These are phyloP conservation scores for Deladenus siricidicola DNA, from an alignment of 2,888 invertebrate species.

Conservation along the genomic window DNA sequence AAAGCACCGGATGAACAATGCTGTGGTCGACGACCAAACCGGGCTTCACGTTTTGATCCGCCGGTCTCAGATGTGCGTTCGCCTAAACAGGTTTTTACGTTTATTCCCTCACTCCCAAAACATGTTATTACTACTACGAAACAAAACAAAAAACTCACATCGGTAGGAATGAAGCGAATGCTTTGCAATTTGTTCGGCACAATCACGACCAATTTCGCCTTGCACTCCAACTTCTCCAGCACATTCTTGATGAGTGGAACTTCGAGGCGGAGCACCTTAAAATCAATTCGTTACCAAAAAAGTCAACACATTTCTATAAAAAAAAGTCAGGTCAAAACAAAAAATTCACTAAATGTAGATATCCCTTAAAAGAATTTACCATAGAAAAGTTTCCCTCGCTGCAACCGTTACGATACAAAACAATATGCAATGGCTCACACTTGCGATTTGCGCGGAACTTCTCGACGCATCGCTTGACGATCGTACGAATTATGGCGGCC, in stretches of 20 bases:
- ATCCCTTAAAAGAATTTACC: neutral
- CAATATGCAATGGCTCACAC: slow-evolving; percentile 14
- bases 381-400: slow-evolving; percentile 27
- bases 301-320: no score
- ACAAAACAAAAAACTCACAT: no score
- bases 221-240: slow-evolving; percentile 12
- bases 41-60: slow-evolving; percentile 35
- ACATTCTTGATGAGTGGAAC: slow-evolving; percentile 17
- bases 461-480: slow-evolving; percentile 12
- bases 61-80: slow-evolving; percentile 12
- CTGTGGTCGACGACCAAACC: slow-evolving; percentile 37
- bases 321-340: no score
- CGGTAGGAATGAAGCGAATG: slow-evolving; percentile 24
- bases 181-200: slow-evolving; percentile 39
- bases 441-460: slow-evolving; percentile 2
- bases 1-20: slow-evolving; percentile 34
- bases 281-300: no score
- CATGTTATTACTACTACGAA: no score
- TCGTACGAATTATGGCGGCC: slow-evolving; percentile 6
- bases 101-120: no score
- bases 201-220: slow-evolving; percentile 31
- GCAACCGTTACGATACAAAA: slow-evolving; percentile 39
- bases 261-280: slow-evolving; percentile 23
- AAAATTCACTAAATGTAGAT: neutral
- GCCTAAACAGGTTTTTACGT: slow-evolving; percentile 19